Conservation (phyloP, 2,888 invertebrate species). For the Agrypnus murinus region DNA sequence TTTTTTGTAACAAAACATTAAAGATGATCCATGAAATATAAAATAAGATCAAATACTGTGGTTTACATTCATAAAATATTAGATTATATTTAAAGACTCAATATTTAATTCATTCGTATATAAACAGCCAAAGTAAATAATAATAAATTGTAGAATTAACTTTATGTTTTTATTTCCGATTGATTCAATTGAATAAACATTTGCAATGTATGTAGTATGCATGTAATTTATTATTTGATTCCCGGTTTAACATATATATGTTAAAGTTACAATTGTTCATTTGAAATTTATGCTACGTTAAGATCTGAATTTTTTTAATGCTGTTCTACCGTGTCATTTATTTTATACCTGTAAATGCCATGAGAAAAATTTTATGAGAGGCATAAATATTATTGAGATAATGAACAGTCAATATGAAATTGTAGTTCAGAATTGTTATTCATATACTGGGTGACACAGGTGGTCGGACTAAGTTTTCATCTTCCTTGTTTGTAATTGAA, state of each 20-base stretch:
- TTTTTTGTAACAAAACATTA: too few relatives aligned
- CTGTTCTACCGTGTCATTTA: conserved; percentile 2
- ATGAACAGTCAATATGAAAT: conserved; percentile 11
- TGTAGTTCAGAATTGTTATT: neutral
- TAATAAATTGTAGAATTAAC: too few relatives aligned
- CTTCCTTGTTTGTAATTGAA: too few relatives aligned
- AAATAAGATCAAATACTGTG: too few relatives aligned
- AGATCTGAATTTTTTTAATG: conserved; percentile 2
- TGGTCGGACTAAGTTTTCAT: too few relatives aligned
- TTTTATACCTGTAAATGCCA: conserved; percentile 3
- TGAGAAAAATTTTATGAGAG: conserved; percentile 19
- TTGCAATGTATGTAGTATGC: neutral
- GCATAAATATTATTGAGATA: conserved; percentile 20
- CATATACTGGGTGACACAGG: too few relatives aligned
- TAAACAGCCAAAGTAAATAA: too few relatives aligned
- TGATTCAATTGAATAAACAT: conserved; percentile 1
- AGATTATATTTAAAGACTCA: too few relatives aligned
- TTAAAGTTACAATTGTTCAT: neutral
- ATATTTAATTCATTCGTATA: too few relatives aligned
- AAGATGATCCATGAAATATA: too few relatives aligned
- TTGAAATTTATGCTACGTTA: too few relatives aligned
- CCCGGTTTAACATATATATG: neutral
- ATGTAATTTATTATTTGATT: conserved; percentile 6
- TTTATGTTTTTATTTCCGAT: neutral
- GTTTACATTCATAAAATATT: too few relatives aligned